These are phyloP conservation scores for Pseudopleuronectes americanus DNA, from an alignment of 2,797 vertebrate genomes.

Conservation along the genomic window DNA sequence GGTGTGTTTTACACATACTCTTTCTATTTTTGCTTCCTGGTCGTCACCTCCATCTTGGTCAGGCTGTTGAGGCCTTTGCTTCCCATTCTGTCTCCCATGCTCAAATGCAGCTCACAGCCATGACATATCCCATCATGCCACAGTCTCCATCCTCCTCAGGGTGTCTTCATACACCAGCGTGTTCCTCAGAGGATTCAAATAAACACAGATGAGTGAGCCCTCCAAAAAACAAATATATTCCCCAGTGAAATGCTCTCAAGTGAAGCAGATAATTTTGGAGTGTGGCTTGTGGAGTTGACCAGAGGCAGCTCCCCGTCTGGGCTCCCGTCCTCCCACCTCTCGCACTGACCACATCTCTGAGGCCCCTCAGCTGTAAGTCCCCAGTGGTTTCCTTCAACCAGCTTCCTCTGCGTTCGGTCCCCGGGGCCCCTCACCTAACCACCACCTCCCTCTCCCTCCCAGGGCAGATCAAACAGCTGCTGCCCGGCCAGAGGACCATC, in stretches of 20 bases:
- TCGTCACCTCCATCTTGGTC: conserved; percentile 56
- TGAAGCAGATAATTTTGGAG: conserved; percentile 53
- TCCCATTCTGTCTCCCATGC: conserved; percentile 30
- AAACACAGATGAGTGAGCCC: conserved; percentile 11
- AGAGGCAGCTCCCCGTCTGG: conserved; percentile 40
- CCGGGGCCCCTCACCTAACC: conserved; percentile 71
- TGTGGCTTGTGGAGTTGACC: conserved; percentile 54
- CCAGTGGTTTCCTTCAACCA: conserved; percentile 61
- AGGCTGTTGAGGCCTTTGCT: conserved; percentile 51
- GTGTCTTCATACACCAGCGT: not conserved
- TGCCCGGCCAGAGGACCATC: conserved; percentile 55
- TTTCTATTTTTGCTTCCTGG: conserved; percentile 70
- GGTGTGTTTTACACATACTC: conserved; percentile 82
- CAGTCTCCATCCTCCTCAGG: conserved; percentile 15
- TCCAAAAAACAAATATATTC: conserved; percentile 22
- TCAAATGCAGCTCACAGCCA: conserved; percentile 26
- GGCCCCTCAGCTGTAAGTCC: conserved; percentile 60
- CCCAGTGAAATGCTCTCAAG: conserved; percentile 43
- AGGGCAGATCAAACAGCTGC: conserved; percentile 64
- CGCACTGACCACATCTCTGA: conserved; percentile 55
- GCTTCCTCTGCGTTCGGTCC: conserved; percentile 51
- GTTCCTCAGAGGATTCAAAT: not conserved
- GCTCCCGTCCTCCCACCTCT: conserved; percentile 55
- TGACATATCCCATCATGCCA: conserved; percentile 17
- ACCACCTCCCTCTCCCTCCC: conserved; percentile 53